These are phyloP conservation scores for Oxystoma pomonae DNA, from an alignment of 2,888 invertebrate species.

Conservation along the genomic window DNA sequence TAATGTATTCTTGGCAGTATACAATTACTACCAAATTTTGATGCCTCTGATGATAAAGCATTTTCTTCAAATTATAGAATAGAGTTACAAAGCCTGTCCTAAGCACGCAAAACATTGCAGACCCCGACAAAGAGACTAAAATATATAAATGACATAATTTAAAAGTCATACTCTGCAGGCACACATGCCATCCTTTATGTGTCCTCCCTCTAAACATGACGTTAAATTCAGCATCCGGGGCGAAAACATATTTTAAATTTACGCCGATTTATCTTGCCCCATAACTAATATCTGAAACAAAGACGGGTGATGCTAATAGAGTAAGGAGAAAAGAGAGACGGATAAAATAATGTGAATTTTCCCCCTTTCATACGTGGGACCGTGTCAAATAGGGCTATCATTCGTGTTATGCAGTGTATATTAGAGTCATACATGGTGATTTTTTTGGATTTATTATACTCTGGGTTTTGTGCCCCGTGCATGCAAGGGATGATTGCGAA, in stretches of 20 bases:
- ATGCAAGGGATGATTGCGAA: no score
- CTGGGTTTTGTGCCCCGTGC: not conserved
- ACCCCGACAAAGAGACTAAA: no score
- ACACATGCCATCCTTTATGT: conserved; percentile 22
- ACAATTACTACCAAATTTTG: no score
- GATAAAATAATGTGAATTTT: conserved; percentile 25
- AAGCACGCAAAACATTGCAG: no score
- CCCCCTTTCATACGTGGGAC: conserved; percentile 35
- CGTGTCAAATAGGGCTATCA: conserved; percentile 38
- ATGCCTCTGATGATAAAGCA: no score
- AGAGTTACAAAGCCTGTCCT: no score
- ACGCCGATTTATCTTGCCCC: conserved; percentile 24
- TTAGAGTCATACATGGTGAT: conserved; percentile 38
- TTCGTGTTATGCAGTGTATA: conserved; percentile 39
- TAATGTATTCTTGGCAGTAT: no score
- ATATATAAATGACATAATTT: conserved; percentile 14
- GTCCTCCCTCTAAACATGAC: conserved; percentile 21
- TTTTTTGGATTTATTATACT: conserved; percentile 27
- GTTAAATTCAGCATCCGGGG: conserved; percentile 5
- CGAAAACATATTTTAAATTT: conserved; percentile 27
- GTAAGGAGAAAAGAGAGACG: conserved; percentile 25
- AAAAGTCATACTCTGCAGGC: conserved; percentile 14
- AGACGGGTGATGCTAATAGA: conserved; percentile 5
- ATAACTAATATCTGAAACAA: conserved; percentile 22
- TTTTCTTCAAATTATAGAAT: no score